Conservation (phyloP, 1,140 invertebrate genomes). For the Zophobas morio region DNA sequence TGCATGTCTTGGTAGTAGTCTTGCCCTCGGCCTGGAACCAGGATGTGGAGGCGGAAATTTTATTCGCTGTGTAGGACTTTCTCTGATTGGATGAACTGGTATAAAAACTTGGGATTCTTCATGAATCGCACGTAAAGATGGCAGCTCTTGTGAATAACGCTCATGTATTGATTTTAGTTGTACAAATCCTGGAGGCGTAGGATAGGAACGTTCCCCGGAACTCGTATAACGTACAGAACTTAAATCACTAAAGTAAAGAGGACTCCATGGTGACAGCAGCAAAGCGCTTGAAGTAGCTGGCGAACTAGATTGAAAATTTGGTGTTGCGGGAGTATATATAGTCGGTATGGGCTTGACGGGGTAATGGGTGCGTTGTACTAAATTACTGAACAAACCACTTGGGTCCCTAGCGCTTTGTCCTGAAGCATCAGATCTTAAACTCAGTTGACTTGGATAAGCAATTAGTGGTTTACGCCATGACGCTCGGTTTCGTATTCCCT, state of each 20-base stretch:
- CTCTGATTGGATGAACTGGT: conserved; percentile 72
- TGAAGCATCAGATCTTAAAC: conserved; percentile 78
- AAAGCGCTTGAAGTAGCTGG: conserved; percentile 74
- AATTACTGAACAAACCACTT: conserved; percentile 68
- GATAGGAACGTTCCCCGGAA: conserved; percentile 84
- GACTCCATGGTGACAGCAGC: conserved; percentile 72
- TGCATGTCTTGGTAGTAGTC: conserved; percentile 75
- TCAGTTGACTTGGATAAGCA: conserved; percentile 77
- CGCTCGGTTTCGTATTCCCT: conserved; percentile 70
- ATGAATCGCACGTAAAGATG: conserved; percentile 80
- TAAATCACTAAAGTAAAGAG: conserved; percentile 85
- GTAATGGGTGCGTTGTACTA: conserved; percentile 57
- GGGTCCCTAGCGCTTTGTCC: conserved; percentile 71
- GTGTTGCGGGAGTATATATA: conserved; percentile 70
- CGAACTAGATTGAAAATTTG: conserved; percentile 78
- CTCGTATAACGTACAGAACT: conserved; percentile 88
- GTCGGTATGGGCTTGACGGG: conserved; percentile 68
- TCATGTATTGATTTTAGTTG: conserved; percentile 77
- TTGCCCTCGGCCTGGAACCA: conserved; percentile 69
- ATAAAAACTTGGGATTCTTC: conserved; percentile 77
- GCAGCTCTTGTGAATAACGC: conserved; percentile 81
- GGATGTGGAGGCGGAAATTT: conserved; percentile 66
- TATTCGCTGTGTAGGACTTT: conserved; percentile 65
- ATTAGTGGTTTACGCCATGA: conserved; percentile 79
- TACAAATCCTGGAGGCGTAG: conserved; percentile 76